These are phyloP conservation scores for Lateolabrax maculatus DNA, from an alignment of 2,797 vertebrate genomes.

Conservation along the genomic window DNA sequence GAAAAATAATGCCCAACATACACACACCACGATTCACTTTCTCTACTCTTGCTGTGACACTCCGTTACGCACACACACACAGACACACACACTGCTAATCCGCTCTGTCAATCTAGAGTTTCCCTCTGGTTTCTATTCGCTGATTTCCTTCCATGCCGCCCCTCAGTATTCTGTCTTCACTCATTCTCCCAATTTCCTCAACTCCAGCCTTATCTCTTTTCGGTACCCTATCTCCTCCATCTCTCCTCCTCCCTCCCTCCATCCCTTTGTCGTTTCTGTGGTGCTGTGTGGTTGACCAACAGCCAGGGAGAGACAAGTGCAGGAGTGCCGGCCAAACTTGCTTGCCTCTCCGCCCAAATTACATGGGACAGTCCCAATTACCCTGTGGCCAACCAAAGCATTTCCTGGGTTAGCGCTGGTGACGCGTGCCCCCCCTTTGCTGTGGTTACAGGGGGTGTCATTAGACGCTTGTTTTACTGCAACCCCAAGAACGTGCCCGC, in stretches of 20 bases:
- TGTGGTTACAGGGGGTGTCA: constrained; percentile 87
- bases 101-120: constrained; percentile 46
- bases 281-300: constrained; percentile 82
- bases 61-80: constrained; percentile 44
- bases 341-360: constrained; percentile 86
- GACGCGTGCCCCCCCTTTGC: constrained; percentile 80
- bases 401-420: constrained; percentile 88
- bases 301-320: constrained; percentile 88
- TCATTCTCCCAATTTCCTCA: constrained; percentile 40
- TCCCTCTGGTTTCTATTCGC: constrained; percentile 54
- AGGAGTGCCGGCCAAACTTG: constrained; percentile 79
- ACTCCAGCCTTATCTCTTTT: constrained; percentile 48
- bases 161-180: constrained; percentile 30
- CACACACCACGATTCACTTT: constrained; percentile 70
- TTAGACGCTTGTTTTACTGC: constrained; percentile 88
- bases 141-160: constrained; percentile 52
- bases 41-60: constrained; percentile 65
- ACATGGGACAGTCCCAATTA: constrained; percentile 90
- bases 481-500: constrained; percentile 84
- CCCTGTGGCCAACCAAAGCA: constrained; percentile 90
- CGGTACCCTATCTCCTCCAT: constrained; percentile 31
- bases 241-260: constrained; percentile 19
- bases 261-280: constrained; percentile 68
- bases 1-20: constrained; percentile 81
- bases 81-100: constrained; percentile 47